phyloP scores from a whole-genome alignment of 2,797 vertebrate species.

The Lates japonicus region DNA sequence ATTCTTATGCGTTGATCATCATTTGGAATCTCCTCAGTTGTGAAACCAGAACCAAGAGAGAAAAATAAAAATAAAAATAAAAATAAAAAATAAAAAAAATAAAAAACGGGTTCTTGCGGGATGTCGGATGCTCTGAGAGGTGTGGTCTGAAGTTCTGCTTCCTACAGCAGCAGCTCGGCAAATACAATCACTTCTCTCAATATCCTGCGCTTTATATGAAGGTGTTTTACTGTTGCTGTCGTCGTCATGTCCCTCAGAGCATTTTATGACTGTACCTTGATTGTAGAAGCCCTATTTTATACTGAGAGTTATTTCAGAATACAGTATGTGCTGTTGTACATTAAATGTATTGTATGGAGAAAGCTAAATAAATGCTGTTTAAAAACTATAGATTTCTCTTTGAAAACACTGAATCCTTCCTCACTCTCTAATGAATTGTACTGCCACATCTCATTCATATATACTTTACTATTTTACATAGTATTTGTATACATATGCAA shows the following conservation, averaged over 20 bases:
- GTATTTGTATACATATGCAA: not conserved
- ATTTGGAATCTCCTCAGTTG: constrained; percentile 65
- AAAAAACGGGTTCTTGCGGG: constrained; percentile 78
- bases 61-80: not conserved
- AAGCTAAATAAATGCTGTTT: constrained; percentile 88
- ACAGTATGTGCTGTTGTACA: constrained; percentile 88
- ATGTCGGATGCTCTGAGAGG: constrained; percentile 75
- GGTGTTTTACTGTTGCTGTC: constrained; percentile 80
- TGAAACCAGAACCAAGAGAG: constrained; percentile 70
- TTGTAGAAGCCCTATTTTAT: constrained; percentile 90
- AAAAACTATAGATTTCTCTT: constrained; percentile 60
- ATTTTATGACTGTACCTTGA: constrained; percentile 87
- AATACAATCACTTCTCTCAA: constrained; percentile 81
- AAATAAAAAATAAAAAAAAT: constrained; percentile 1
- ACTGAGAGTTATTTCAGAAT: constrained; percentile 87
- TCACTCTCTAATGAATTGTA: not conserved
- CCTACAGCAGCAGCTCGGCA: constrained; percentile 63
- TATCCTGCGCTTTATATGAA: constrained; percentile 83
- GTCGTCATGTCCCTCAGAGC: constrained; percentile 83
- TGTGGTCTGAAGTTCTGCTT: constrained; percentile 70
- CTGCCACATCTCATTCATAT: not conserved
- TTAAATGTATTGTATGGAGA: constrained; percentile 89
- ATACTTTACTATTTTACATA: not conserved
- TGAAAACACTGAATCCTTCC: constrained; percentile 12
- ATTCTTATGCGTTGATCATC: constrained; percentile 71